Evolutionary conservation across 2,888 invertebrate genomes (phyloP), one percentile per base, ranked within the genome.

Genomic region (Crematogaster levior): DNA sequence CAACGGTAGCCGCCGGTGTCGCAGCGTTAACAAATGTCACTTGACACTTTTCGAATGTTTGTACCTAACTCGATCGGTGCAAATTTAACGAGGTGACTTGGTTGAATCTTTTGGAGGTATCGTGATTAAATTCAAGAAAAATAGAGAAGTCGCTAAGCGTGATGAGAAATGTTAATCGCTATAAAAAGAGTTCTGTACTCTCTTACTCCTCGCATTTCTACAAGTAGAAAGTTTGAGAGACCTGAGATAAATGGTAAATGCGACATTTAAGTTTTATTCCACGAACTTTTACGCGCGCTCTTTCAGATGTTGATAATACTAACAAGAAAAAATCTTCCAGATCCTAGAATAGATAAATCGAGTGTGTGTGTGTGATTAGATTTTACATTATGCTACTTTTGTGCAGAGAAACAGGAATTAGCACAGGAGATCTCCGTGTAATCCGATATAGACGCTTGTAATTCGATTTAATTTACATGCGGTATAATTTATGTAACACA

Each of bases 191-290:
- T n/a, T n/a, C 37, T 53, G 30, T 24, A n/a, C 27, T n/a, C n/a
- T 65, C 66, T 75, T 63, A 18, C 15, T 21, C 43, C 24, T 73
- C 40, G 27, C 2, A 7, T 10, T 48, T 48, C 9, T n/a, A 21
- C 48, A n/a, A 27, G n/a, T 66, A 15, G 40, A 37, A 75, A 53
- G 66, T 24, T 27, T 15, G n/a, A 40, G n/a, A 40, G 66, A 56
- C 43, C 43, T 56, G 65, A 63, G 51, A 75, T 65, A 63, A 63
- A 63, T 61, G 66, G 66, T 66, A 56, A 68, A 77, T 24, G 24
- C 56, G 68, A 68, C 21, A 68, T 68, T 77, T 68, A 68, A 68
- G n/a, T 43, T 56, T 43, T 77, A 56, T 56, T 43, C 40, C 53
- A 18, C 21, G 34, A 77, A 68, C 56, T 56, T 56, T 56, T 27